Conservation (phyloP, 2,888 invertebrate species). For the Agapostemon virescens region DNA sequence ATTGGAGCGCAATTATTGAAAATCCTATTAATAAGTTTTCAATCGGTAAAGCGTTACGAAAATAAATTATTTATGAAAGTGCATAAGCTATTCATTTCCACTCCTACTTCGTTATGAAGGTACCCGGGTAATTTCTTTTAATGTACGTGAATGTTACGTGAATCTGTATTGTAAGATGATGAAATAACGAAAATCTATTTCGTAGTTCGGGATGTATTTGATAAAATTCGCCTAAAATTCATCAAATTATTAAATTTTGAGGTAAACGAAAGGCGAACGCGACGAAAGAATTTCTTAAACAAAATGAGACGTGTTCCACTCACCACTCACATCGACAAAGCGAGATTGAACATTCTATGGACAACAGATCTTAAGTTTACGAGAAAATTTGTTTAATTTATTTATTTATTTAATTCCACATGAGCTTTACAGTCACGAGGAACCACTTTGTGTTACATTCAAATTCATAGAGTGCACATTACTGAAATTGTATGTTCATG, state of each 20-base stretch:
- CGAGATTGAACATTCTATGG: background rate
- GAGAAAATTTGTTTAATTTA: background rate
- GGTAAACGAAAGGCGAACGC: background rate
- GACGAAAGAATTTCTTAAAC: background rate
- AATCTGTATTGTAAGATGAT: background rate
- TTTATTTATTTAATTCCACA: background rate
- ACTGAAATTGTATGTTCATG: slow-evolving; percentile 8
- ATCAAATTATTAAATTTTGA: background rate
- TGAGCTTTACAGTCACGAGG: background rate
- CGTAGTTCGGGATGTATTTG: background rate
- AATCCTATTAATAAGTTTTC: too few species aligned
- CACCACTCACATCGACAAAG: background rate
- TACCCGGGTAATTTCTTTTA: background rate
- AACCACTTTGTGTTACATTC: background rate
- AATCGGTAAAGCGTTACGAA: too few species aligned
- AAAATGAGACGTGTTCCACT: background rate
- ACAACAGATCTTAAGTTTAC: background rate
- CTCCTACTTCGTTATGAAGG: background rate
- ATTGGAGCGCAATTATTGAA: too few species aligned
- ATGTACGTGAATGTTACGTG: background rate
- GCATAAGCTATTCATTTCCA: too few species aligned
- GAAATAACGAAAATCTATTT: background rate
- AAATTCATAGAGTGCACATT: background rate
- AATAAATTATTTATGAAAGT: too few species aligned
- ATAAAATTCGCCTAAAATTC: background rate